phyloP scores from a whole-genome alignment of 2,113 vertebrate genomes.

The Paracanthobrama guichenoti region DNA sequence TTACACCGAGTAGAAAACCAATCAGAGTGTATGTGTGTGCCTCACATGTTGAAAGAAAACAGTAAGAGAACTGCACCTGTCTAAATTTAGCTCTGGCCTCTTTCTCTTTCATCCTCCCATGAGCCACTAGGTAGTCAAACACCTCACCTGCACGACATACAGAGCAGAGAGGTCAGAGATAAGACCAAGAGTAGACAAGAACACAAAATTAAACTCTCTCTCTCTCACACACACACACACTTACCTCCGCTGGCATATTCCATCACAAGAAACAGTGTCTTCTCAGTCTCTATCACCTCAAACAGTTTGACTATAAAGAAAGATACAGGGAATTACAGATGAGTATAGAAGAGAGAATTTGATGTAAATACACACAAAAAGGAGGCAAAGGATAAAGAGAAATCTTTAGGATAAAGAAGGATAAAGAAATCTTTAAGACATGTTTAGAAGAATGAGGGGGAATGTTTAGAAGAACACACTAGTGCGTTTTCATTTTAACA shows the following conservation, averaged over 20 bases:
- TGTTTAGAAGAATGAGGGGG: too few species aligned
- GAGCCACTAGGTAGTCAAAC: constrained; percentile 98
- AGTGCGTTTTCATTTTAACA: too few species aligned
- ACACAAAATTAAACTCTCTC: not conserved
- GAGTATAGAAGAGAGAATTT: not conserved
- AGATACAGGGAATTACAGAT: not conserved
- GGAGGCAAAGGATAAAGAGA: not conserved
- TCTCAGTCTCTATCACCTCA: constrained; percentile 91
- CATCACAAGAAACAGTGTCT: constrained; percentile 90
- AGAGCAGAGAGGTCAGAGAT: constrained; percentile 42
- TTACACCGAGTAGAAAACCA: not conserved
- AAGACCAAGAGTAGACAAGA: not conserved
- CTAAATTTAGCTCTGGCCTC: constrained; percentile 99
- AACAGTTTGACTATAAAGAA: constrained; percentile 83
- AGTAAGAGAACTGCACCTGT: constrained; percentile 82
- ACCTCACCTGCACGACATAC: constrained; percentile 87
- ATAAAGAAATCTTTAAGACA: not conserved
- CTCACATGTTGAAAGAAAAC: constrained; percentile 59
- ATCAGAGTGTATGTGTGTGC: constrained; percentile 33
- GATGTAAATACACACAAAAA: not conserved
- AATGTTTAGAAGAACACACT: too few species aligned
- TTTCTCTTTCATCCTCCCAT: constrained; percentile 99
- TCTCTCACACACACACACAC: not conserved
- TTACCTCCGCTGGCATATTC: constrained; percentile 90
- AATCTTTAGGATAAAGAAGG: too few species aligned